Conservation (phyloP, 2,797 vertebrate genomes). For the Eurystomus glaucurus region DNA sequence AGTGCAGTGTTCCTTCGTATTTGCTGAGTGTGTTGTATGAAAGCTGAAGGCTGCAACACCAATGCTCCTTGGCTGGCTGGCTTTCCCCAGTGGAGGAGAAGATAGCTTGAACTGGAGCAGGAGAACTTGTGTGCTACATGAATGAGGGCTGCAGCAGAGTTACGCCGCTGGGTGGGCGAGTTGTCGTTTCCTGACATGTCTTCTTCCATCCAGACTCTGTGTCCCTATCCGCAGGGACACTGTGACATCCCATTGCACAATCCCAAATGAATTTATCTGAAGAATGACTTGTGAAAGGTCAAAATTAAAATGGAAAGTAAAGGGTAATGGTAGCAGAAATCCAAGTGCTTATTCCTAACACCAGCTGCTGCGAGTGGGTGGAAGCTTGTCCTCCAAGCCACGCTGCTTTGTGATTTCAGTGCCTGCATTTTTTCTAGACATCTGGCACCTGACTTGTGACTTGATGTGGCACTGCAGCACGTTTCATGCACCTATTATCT, state of each 20-base stretch:
- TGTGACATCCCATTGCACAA: not conserved
- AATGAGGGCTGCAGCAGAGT: not conserved
- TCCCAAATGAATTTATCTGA: not conserved
- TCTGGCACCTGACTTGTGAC: not conserved
- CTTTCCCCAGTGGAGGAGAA: not conserved
- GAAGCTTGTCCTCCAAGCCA: not conserved
- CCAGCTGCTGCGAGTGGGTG: not conserved
- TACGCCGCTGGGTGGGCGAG: not conserved
- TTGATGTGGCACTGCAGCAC: not conserved
- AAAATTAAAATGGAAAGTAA: slow-evolving; percentile 7
- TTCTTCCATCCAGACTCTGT: not conserved
- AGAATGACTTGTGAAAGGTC: not conserved
- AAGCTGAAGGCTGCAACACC: not conserved
- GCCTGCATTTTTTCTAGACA: not conserved
- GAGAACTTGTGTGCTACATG: not conserved
- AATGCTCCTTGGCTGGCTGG: not conserved
- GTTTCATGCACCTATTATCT: not conserved
- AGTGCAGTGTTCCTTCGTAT: accelerated
- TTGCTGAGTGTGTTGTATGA: not conserved
- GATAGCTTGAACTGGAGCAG: not conserved
- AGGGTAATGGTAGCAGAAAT: not conserved
- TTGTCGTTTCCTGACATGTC: not conserved
- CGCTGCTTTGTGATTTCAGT: not conserved
- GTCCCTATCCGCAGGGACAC: not conserved
- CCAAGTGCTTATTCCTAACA: not conserved